A percentile compares a stretch with the other conserved stretches of the same genome.
Conservation (phyloP, 1,140 invertebrate species). For the Drosophila sp. region DNA sequence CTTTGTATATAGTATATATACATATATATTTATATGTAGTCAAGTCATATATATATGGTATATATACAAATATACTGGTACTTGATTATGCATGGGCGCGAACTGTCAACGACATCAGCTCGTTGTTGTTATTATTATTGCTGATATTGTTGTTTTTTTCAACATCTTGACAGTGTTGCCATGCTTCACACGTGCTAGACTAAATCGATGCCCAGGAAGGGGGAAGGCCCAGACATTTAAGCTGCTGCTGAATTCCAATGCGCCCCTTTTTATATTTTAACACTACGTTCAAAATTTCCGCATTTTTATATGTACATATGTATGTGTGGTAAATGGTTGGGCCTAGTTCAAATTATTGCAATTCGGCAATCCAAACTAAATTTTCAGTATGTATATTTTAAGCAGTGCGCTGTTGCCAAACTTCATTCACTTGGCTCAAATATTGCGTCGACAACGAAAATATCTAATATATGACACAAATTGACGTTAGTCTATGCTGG, state of each 20-base stretch:
- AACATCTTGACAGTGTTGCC: constrained; percentile 41
- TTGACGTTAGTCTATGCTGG: no score
- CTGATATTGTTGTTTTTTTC: neutral
- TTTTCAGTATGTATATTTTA: neutral
- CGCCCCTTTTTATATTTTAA: neutral
- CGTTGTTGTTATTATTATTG: neutral
- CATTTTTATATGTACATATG: constrained; percentile 13
- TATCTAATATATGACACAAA: no score
- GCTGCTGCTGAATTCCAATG: constrained; percentile 59
- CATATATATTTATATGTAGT: neutral
- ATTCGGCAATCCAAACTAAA: neutral
- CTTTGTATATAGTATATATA: no score
- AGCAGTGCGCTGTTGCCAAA: constrained; percentile 6
- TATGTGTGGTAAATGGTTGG: neutral
- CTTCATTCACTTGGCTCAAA: neutral
- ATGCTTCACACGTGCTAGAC: constrained; percentile 67
- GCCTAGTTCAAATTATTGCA: constrained; percentile 9
- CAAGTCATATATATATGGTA: neutral
- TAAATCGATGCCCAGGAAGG: neutral
- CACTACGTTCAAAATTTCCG: constrained; percentile 20
- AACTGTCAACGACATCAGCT: constrained; percentile 15
- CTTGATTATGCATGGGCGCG: constrained; percentile 58
- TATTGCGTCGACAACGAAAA: neutral
- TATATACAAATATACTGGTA: neutral
- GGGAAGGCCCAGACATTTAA: constrained; percentile 4